Conservation (phyloP, 2,797 vertebrate species). For the Hypotaenidia philippensis region DNA sequence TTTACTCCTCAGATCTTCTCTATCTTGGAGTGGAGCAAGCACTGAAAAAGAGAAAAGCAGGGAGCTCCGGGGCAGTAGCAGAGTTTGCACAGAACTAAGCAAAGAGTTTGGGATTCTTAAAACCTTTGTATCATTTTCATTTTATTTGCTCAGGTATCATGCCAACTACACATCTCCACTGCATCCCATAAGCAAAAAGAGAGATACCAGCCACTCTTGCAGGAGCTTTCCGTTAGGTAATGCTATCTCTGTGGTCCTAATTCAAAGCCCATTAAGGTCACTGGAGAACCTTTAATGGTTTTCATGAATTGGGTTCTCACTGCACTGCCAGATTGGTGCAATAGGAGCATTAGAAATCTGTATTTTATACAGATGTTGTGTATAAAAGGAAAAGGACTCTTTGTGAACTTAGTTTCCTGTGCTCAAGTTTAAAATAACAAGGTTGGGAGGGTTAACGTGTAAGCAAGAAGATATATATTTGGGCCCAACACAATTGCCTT, state of each 20-base stretch:
- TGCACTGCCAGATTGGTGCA: slow-evolving; percentile 44
- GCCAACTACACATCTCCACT: slow-evolving; percentile 71
- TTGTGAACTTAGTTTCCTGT: slow-evolving; percentile 7
- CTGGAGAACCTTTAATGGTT: not conserved
- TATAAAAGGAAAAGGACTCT: slow-evolving; percentile 30
- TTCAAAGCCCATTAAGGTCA: slow-evolving; percentile 36
- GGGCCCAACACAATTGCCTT: slow-evolving; percentile 83
- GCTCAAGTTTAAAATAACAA: slow-evolving; percentile 26
- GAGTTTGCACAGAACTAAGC: slow-evolving; percentile 82
- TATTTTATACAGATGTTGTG: slow-evolving; percentile 24
- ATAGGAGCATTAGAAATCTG: slow-evolving; percentile 50
- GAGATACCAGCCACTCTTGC: slow-evolving; percentile 74
- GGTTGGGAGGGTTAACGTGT: not conserved
- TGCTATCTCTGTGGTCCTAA: slow-evolving; percentile 45
- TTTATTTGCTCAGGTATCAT: slow-evolving; percentile 85
- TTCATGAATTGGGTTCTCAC: slow-evolving; percentile 34
- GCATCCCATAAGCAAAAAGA: slow-evolving; percentile 63
- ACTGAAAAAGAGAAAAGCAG: slow-evolving; percentile 73
- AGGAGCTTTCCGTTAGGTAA: slow-evolving; percentile 62
- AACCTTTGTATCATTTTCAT: slow-evolving; percentile 72
- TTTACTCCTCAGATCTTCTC: slow-evolving; percentile 72
- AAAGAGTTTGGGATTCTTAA: slow-evolving; percentile 70
- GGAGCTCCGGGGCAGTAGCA: slow-evolving; percentile 78
- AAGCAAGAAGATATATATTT: slow-evolving; percentile 62
- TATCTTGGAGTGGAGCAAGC: slow-evolving; percentile 75